A percentile compares a stretch with the other conserved stretches of the same genome.
These are phyloP conservation scores for Empis livida DNA, from an alignment of 2,888 invertebrate genomes.

Conservation along the genomic window DNA sequence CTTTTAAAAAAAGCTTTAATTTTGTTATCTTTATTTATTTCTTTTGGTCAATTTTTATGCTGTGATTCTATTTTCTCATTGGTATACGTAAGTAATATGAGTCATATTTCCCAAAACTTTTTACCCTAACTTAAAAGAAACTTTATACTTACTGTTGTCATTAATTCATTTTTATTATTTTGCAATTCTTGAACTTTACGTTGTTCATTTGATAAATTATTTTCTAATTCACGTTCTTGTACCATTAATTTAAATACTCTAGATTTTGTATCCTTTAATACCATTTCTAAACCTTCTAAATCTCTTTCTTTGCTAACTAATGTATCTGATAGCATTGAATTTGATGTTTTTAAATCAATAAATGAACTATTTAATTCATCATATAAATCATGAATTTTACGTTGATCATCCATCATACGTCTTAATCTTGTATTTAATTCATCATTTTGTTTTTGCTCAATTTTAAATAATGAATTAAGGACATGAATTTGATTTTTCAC, in stretches of 20 bases:
- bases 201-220: conserved; percentile 17
- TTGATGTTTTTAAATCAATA: conserved; percentile 18
- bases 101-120: neutral
- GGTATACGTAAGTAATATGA: too few species aligned
- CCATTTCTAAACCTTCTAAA: conserved; percentile 14
- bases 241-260: conserved; percentile 18
- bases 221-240: conserved; percentile 18
- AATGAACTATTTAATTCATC: conserved; percentile 18
- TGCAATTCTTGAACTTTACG: conserved; percentile 18
- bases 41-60: too few species aligned
- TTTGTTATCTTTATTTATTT: too few species aligned
- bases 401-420: conserved; percentile 16
- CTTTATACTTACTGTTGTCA: conserved; percentile 16
- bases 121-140: too few species aligned
- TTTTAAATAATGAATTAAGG: conserved; percentile 21
- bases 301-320: conserved; percentile 20
- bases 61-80: too few species aligned
- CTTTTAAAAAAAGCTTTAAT: too few species aligned
- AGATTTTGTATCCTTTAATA: conserved; percentile 16
- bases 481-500: conserved; percentile 24
- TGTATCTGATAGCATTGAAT: conserved; percentile 15
- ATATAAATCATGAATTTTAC: conserved; percentile 17
- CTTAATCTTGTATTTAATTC: conserved; percentile 22
- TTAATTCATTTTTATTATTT: conserved; percentile 18
- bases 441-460: conserved; percentile 26